phyloP scores from a whole-genome alignment of 1,140 invertebrate species.

The Sinonovacula constricta region DNA sequence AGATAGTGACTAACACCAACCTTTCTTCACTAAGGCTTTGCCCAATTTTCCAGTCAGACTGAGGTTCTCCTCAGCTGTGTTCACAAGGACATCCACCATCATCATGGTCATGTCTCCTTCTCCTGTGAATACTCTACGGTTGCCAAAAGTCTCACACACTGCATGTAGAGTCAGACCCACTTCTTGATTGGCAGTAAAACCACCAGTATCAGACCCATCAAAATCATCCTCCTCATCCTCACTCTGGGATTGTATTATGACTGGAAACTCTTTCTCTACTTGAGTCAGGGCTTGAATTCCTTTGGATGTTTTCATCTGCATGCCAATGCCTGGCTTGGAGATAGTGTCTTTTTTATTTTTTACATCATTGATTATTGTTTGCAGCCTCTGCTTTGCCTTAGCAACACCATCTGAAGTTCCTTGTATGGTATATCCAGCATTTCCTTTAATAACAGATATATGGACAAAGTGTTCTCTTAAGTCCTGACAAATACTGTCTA shows the following conservation, averaged over 20 bases:
- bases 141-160: background rate
- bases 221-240: background rate
- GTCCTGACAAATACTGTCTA: slow-evolving; percentile 6
- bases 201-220: background rate
- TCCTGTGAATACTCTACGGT: background rate
- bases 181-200: background rate
- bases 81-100: background rate
- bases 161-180: background rate
- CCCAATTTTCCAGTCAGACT: background rate
- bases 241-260: background rate
- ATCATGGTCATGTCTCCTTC: background rate
- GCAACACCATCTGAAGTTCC: slow-evolving; percentile 20
- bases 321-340: background rate
- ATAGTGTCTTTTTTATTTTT: background rate
- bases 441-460: background rate
- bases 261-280: background rate
- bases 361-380: background rate
- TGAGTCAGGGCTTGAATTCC: background rate
- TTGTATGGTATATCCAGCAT: slow-evolving; percentile 2
- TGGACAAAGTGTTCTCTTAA: slow-evolving; percentile 6
- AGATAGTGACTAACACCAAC: too few relatives aligned
- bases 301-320: background rate
- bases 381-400: background rate
- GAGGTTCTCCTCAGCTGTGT: background rate
- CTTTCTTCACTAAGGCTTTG: background rate